Base-by-base conservation (phyloP, 1,140 invertebrate species). In the Lepidurus arcticus region DNA sequence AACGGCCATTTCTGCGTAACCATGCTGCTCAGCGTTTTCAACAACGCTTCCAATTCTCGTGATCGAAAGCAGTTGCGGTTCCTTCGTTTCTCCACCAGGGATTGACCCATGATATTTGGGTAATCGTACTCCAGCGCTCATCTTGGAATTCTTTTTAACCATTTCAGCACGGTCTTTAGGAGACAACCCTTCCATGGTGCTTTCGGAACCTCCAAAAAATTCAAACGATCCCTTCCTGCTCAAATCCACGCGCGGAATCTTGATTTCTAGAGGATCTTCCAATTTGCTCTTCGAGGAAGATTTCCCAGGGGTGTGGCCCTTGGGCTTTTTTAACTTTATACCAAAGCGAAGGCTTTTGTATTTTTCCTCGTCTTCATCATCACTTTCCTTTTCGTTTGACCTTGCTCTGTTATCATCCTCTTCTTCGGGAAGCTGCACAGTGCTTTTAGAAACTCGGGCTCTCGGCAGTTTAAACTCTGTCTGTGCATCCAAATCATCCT, bases 251-350 rank as follows among this genome's bases (percentile, higher is more conserved):
- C 53, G 8, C 13, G 53, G 53, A 65, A 65, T 65, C 53, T 65
- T 65, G 53, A 65, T 65, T 16, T 65, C 53, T 21, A 65, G 13
- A 13, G 53, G 53, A 1, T 65, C 53, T 65, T 65, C 53, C 53
- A 65, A 65, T n/a, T 5, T n/a, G 0, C 16, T 21, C 53, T 65
- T 65, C 6, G 53, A 65, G 53, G 53, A 65, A 13, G 53, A 65
- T 65, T 65, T 65, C 16, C 34, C 34, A 34, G 45, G 16, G 53
- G 16, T 21, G 2, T 47, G 45, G 3, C 53, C 44, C 11, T 78
- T 78, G 26, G 77, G 47, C 42, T 78, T 78, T 24, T 78, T 78
- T 5, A 78, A 65, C n/a, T 78, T 78, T 26, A 78, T 43, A n/a
- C 77, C 77, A 26, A 78, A 78, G 0, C 77, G 77, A 73, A 73